Evolutionary conservation across 2,888 invertebrate genomes (phyloP).

Genomic region (Dicranocentrus wangi): DNA sequence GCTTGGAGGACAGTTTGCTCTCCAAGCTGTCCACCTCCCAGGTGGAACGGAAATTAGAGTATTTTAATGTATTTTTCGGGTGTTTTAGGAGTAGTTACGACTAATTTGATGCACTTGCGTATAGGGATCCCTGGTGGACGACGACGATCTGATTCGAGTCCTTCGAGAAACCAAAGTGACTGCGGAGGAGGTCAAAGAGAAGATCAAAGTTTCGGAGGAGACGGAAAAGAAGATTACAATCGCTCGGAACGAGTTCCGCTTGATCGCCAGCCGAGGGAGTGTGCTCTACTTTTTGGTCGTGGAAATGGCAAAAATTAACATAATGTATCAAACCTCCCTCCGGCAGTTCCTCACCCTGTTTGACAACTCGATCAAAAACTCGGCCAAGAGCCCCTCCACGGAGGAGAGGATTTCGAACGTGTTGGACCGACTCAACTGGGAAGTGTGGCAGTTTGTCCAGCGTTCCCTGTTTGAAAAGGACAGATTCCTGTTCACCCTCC

Average conservation of each 20-base stretch:
- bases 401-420: conserved; percentile 92
- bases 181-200: conserved; percentile 95
- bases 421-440: conserved; percentile 89
- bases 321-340: conserved; percentile 97
- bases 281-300: conserved; percentile 96
- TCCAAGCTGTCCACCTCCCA: conserved; percentile 93
- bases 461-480: conserved; percentile 85
- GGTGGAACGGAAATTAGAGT: too few relatives aligned
- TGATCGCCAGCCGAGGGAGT: conserved; percentile 94
- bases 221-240: conserved; percentile 95
- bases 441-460: conserved; percentile 93
- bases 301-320: conserved; percentile 96
- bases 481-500: conserved; percentile 90
- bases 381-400: conserved; percentile 87
- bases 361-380: conserved; percentile 88
- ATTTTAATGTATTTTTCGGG: background rate
- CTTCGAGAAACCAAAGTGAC: conserved; percentile 81
- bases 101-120: too few relatives aligned
- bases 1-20: conserved; percentile 92
- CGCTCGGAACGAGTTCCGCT: conserved; percentile 95
- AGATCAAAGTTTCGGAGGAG: conserved; percentile 91
- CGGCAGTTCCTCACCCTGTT: conserved; percentile 95
- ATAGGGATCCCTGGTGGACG: conserved; percentile 92
- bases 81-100: background rate
- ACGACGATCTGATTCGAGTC: conserved; percentile 93